Conservation (phyloP, 2,113 vertebrate genomes). For the Misgurnus anguillicaudatus region DNA sequence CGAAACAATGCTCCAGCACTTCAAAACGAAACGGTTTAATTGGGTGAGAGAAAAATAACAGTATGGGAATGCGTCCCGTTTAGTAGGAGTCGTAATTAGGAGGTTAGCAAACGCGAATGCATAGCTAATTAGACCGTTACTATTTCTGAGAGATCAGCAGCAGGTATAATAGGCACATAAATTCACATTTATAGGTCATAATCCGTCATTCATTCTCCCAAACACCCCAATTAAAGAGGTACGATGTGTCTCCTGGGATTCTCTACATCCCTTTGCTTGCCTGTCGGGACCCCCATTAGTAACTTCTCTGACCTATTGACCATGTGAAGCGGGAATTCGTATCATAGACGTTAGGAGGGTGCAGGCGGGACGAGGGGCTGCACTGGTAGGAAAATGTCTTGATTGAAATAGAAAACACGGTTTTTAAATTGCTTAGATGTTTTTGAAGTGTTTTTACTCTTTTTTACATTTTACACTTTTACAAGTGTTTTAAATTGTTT, state of each 20-base stretch:
- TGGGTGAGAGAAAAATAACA: slow-evolving; percentile 6
- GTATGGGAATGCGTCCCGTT: slow-evolving; percentile 6
- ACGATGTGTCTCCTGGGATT: slow-evolving; percentile 72
- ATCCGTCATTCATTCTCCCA: slow-evolving; percentile 78
- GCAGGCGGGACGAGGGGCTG: slow-evolving; percentile 42
- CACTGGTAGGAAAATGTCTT: slow-evolving; percentile 51
- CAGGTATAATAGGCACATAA: slow-evolving; percentile 80
- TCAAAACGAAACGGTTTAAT: slow-evolving; percentile 23
- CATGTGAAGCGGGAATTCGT: slow-evolving; percentile 56
- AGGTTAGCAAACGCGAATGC: slow-evolving; percentile 59
- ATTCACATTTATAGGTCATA: slow-evolving; percentile 83
- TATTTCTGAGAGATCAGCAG: slow-evolving; percentile 71
- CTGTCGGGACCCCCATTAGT: slow-evolving; percentile 70
- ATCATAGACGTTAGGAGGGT: slow-evolving; percentile 63
- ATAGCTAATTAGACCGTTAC: slow-evolving; percentile 73
- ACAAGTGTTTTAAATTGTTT: not conserved
- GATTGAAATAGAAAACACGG: not conserved
- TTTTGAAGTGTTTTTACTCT: not conserved
- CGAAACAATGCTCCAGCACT: not conserved
- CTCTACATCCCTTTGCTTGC: slow-evolving; percentile 49
- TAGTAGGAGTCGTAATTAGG: slow-evolving; percentile 45
- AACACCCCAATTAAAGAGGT: slow-evolving; percentile 74
- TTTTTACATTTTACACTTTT: not conserved
- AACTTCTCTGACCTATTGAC: slow-evolving; percentile 60
- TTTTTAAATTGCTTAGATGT: not conserved